Conservation (phyloP, 2,888 invertebrate species). For the Gerris lacustris region DNA sequence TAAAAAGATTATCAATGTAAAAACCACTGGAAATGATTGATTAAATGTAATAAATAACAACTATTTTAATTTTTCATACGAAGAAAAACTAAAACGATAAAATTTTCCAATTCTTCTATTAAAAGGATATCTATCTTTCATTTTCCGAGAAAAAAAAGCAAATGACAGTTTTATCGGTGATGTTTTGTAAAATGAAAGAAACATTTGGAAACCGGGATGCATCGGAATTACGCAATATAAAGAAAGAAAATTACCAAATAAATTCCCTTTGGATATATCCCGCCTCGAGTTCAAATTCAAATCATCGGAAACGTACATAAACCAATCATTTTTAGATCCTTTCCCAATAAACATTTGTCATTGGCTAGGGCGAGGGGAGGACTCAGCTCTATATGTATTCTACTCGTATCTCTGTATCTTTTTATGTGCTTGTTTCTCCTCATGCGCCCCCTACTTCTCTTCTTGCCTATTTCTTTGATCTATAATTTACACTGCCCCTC, state of each 20-base stretch:
- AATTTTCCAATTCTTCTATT: too few relatives aligned
- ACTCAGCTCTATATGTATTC: background rate
- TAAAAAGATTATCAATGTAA: too few relatives aligned
- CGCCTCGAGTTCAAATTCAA: conserved; percentile 1
- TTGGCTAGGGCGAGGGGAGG: background rate
- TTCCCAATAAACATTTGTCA: conserved; percentile 3
- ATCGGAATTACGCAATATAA: background rate
- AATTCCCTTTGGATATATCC: background rate
- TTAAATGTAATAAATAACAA: too few relatives aligned
- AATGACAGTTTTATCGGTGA: background rate
- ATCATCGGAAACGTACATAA: background rate
- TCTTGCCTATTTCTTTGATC: too few relatives aligned
- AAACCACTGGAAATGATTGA: too few relatives aligned
- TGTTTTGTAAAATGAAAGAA: too few relatives aligned
- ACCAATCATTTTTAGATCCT: conserved; percentile 3
- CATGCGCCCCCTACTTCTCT: too few relatives aligned
- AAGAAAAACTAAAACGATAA: too few relatives aligned
- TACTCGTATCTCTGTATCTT: background rate
- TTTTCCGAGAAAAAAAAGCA: background rate
- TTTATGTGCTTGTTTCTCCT: background rate
- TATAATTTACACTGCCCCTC: too few relatives aligned
- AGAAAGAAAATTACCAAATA: conserved; percentile 5
- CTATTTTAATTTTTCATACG: too few relatives aligned
- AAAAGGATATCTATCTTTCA: too few relatives aligned
- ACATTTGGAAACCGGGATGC: background rate